Base-by-base conservation (phyloP, 1,140 invertebrate genomes). In the Drosophila watanabei region DNA sequence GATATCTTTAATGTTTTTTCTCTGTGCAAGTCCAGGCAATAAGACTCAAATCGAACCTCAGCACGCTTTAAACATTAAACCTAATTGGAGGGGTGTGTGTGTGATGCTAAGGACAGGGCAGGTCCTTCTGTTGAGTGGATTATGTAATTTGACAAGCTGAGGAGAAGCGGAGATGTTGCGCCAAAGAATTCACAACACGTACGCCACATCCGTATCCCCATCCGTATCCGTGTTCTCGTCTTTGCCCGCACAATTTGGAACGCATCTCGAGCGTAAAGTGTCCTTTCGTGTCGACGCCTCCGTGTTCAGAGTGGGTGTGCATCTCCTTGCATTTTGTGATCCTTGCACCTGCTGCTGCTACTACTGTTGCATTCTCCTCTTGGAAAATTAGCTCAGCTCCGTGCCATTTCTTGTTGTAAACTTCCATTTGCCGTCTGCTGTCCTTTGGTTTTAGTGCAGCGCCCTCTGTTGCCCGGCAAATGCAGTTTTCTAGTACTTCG, bases 251-350 rank as follows among this genome's bases (percentile, higher is more conserved):
- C 70, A 86, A 86, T 82, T 82, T 70, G 66, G 30, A 80, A 80
- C 81, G 72, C 82, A 85, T 85, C 85, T 89, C 85, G 63, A 85
- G 86, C 86, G 86, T 75, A 85, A 89, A 89, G 85, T 89, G 85
- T 89, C 82, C 86, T 89, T 89, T 90, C 85, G 85, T 89, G 85
- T 89, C 48, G 62, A 49, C 33, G 60, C 62, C 60, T 48, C 45
- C 48, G 24, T 37, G n/a, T 35, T 68, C 18, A 39, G 2, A 57
- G 33, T 16, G 33, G 18, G 54, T 35, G 51, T 54, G 2, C 37
- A 20, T 24, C 33, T 56, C 33, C 33, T 56, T 56, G 80, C 61
- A 89, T 76, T 89, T 89, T 89, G 85, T 86, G 81, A 75, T 85
- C 79, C 79, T 77, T 82, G 86, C 86, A 89, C 86, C 86, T 89